phyloP scores from a whole-genome alignment of 2,797 vertebrate species.

The Botia almorhae region DNA sequence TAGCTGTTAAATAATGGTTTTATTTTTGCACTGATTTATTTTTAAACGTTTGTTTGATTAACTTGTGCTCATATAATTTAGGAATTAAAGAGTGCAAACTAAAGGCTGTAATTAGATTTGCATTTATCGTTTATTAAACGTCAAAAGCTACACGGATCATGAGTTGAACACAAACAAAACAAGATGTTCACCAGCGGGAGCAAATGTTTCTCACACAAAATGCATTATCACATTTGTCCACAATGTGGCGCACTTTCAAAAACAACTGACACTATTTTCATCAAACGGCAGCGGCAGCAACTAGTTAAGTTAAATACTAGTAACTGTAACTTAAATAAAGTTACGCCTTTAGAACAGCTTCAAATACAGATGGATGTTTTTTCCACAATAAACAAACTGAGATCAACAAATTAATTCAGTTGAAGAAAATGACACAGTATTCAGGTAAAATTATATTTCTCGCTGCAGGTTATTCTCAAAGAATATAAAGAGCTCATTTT shows the following conservation, averaged over 20 bases:
- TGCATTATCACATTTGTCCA: constrained; percentile 10
- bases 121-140: not conserved
- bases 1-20: too few species aligned
- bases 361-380: not conserved
- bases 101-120: not conserved
- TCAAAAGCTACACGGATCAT: not conserved
- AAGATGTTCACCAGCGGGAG: not conserved
- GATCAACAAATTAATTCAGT: not conserved
- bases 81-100: not conserved
- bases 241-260: constrained; percentile 13
- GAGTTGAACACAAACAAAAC: not conserved
- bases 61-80: not conserved
- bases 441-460: not conserved
- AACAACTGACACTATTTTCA: not conserved
- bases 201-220: not conserved
- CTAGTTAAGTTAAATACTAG: not conserved
- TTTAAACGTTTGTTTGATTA: not conserved
- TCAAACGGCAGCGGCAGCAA: not conserved
- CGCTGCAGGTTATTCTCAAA: not conserved
- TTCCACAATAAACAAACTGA: constrained; percentile 13
- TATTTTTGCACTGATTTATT: not conserved
- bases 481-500: not conserved
- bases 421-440: not conserved
- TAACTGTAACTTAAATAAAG: not conserved
- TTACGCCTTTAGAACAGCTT: not conserved